phyloP scores from a whole-genome alignment of 2,888 invertebrate genomes.

The Meghimatium bilineatum region DNA sequence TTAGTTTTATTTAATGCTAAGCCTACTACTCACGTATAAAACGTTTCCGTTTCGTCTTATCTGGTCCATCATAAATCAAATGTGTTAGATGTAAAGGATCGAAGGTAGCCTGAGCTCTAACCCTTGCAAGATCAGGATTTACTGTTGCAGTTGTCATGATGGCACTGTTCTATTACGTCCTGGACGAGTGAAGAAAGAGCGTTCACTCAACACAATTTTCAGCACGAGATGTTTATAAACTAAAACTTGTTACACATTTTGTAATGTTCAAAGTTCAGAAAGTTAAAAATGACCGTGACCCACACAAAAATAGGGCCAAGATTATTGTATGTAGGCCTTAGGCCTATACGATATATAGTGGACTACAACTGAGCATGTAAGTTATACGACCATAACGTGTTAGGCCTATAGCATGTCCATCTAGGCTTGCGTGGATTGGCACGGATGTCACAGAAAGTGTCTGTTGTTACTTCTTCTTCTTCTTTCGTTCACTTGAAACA shows the following conservation, averaged over 20 bases:
- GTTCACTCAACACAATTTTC: neutral
- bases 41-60: slow-evolving; percentile 58
- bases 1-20: too few species aligned
- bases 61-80: slow-evolving; percentile 65
- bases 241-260: slow-evolving; percentile 7
- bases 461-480: too few species aligned
- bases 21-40: slow-evolving; percentile 62
- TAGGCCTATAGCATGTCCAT: too few species aligned
- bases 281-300: neutral
- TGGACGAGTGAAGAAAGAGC: neutral
- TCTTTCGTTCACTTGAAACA: too few species aligned
- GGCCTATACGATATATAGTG: too few species aligned
- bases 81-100: slow-evolving; percentile 67
- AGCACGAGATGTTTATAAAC: neutral
- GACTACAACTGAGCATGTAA: too few species aligned
- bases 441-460: too few species aligned
- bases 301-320: neutral
- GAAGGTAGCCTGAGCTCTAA: slow-evolving; percentile 69
- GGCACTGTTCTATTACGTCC: neutral
- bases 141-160: slow-evolving; percentile 48
- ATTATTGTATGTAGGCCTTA: too few species aligned
- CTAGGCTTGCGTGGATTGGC: too few species aligned
- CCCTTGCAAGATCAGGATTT: slow-evolving; percentile 67
- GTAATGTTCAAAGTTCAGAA: slow-evolving; percentile 6
- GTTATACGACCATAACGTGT: too few species aligned